Evolutionary conservation across 2,113 vertebrate species (phyloP).

Genomic region (Grammomys surdaster): DNA sequence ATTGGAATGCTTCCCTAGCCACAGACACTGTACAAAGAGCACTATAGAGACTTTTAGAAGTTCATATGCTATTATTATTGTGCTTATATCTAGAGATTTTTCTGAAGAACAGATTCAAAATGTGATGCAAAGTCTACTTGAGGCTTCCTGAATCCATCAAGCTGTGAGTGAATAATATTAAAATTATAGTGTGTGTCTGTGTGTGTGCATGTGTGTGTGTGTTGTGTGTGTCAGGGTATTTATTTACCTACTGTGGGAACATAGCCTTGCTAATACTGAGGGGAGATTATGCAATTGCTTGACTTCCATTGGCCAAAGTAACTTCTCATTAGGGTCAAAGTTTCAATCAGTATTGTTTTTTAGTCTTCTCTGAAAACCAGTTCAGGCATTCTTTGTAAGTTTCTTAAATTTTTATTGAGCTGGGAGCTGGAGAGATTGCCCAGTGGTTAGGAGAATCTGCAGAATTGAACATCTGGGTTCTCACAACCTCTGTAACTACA

Average conservation of each 20-base stretch:
- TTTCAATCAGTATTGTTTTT: conserved; percentile 2
- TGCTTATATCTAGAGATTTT: conserved; percentile 31
- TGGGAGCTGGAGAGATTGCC: not conserved
- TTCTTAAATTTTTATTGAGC: conserved; percentile 18
- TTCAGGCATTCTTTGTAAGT: conserved; percentile 46
- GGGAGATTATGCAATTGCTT: conserved; percentile 8
- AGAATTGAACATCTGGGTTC: not conserved
- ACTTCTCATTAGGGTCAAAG: conserved; percentile 16
- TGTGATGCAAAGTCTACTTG: not conserved
- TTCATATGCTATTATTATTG: conserved; percentile 8
- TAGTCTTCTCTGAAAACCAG: not conserved
- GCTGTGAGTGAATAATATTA: not conserved
- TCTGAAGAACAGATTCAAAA: conserved; percentile 43
- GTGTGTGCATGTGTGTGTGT: not conserved
- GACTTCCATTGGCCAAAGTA: not conserved
- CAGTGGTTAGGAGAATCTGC: not conserved
- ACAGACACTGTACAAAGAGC: not conserved
- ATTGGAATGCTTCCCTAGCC: not conserved
- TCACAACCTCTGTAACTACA: not conserved
- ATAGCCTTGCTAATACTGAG: not conserved
- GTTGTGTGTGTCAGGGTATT: not conserved
- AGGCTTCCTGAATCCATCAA: conserved; percentile 3
- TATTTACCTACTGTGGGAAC: not conserved
- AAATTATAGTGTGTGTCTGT: not conserved
- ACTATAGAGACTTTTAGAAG: not conserved